Conservation (phyloP, 2,888 invertebrate species). For the Cantharis rustica region DNA sequence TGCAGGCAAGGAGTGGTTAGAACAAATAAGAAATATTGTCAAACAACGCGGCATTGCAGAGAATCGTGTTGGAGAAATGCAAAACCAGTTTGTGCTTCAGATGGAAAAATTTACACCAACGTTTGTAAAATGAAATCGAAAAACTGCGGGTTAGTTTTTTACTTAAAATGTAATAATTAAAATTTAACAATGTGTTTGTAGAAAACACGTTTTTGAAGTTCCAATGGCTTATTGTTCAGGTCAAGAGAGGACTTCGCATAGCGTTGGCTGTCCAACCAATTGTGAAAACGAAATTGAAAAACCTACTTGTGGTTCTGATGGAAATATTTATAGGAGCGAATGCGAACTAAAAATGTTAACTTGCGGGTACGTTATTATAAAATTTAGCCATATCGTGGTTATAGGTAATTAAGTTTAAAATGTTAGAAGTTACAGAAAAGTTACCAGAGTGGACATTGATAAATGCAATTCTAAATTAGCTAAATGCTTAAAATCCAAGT, state of each 20-base stretch:
- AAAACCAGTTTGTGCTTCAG: slow-evolving; percentile 87
- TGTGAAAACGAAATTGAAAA: slow-evolving; percentile 74
- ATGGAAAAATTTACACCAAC: slow-evolving; percentile 86
- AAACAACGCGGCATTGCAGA: slow-evolving; percentile 87
- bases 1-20: slow-evolving; percentile 80
- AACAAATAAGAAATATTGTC: slow-evolving; percentile 88
- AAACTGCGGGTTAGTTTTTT: slow-evolving; percentile 77
- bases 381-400: not conserved
- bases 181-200: slow-evolving; percentile 51
- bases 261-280: slow-evolving; percentile 70
- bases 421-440: slow-evolving; percentile 57
- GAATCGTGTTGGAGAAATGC: slow-evolving; percentile 91
- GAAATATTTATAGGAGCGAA: slow-evolving; percentile 83
- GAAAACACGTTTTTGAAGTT: slow-evolving; percentile 90
- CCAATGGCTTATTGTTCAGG: slow-evolving; percentile 88
- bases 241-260: slow-evolving; percentile 69
- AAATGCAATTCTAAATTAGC: slow-evolving; percentile 76
- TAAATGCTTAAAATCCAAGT: slow-evolving; percentile 77
- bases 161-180: slow-evolving; percentile 20
- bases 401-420: not conserved
- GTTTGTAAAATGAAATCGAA: slow-evolving; percentile 91
- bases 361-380: slow-evolving; percentile 70
- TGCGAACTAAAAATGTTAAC: slow-evolving; percentile 89
- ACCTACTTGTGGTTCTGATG: slow-evolving; percentile 86
- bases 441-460: slow-evolving; percentile 75